phyloP scores from a whole-genome alignment of 2,888 invertebrate genomes.

The Lycocerus yunnanus region DNA sequence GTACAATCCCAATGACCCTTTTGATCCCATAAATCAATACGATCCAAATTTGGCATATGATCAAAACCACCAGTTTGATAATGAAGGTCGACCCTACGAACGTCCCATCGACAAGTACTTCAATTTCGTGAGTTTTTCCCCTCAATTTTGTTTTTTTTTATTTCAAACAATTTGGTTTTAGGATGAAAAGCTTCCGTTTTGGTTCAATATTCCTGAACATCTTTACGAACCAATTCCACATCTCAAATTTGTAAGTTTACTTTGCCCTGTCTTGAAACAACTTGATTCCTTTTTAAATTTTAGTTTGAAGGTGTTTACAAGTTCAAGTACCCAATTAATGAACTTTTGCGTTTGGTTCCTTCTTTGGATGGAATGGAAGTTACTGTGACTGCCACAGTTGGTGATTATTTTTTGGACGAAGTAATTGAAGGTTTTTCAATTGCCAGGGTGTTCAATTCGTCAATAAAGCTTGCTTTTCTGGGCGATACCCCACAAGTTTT shows the following conservation, averaged over 20 bases:
- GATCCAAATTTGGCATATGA: background rate
- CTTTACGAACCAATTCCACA: slow-evolving; percentile 68
- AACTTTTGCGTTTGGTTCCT: slow-evolving; percentile 70
- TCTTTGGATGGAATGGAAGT: slow-evolving; percentile 79
- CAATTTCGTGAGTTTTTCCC: slow-evolving; percentile 66
- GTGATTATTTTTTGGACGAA: slow-evolving; percentile 85
- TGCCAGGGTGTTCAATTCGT: slow-evolving; percentile 86
- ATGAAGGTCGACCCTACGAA: slow-evolving; percentile 34
- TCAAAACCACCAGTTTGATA: slow-evolving; percentile 6
- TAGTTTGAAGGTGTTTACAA: slow-evolving; percentile 88
- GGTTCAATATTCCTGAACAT: slow-evolving; percentile 70
- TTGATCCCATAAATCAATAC: background rate
- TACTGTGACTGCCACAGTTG: slow-evolving; percentile 82
- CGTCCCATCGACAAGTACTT: slow-evolving; percentile 68
- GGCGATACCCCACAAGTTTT: slow-evolving; percentile 93
- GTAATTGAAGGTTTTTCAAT: slow-evolving; percentile 84
- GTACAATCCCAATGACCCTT: slow-evolving; percentile 2
- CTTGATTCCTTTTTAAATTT: slow-evolving; percentile 24
- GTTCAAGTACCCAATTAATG: slow-evolving; percentile 84
- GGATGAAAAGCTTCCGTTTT: slow-evolving; percentile 81
- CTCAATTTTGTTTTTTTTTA: background rate
- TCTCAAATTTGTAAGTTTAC: slow-evolving; percentile 69
- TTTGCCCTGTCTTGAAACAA: background rate
- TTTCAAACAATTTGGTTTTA: slow-evolving; percentile 42
- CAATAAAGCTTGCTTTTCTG: slow-evolving; percentile 79